A percentile compares a stretch with the other conserved stretches of the same genome.
Conservation (phyloP, 2,797 vertebrate genomes). For the Tenualosa ilisha region DNA sequence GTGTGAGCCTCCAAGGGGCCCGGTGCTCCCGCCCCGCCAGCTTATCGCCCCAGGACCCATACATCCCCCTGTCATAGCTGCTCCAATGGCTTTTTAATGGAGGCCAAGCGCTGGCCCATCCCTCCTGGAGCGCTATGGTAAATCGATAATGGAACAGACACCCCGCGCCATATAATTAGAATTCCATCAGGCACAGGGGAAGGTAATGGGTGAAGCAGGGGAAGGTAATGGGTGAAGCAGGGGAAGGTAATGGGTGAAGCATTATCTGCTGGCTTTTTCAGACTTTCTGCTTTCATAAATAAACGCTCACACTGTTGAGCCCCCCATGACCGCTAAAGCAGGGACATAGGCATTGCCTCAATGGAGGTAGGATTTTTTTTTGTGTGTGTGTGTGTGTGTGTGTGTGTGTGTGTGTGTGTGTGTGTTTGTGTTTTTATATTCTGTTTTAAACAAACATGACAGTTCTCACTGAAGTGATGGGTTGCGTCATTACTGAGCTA, state of each 20-base stretch:
- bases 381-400: too few species aligned
- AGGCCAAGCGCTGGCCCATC: constrained; percentile 31
- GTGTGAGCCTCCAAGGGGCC: not conserved
- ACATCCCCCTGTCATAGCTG: constrained; percentile 31
- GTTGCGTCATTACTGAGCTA: not conserved
- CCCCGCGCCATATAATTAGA: not conserved
- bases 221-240: too few species aligned
- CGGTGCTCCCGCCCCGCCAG: not conserved
- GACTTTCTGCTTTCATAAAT: not conserved
- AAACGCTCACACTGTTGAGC: not conserved
- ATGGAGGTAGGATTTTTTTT: too few species aligned
- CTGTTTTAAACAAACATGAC: not conserved
- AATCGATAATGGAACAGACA: constrained; percentile 9
- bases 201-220: not conserved
- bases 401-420: too few species aligned
- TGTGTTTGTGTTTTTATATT: not conserved
- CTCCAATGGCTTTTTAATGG: constrained; percentile 46
- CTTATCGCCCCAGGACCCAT: not conserved
- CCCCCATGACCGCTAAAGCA: not conserved
- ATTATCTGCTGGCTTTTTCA: not conserved
- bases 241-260: not conserved
- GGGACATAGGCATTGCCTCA: not conserved
- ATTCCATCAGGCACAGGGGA: not conserved
- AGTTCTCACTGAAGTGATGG: not conserved
- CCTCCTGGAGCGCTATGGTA: not conserved